phyloP scores from a whole-genome alignment of 2,888 invertebrate species.

The Autographa pulchrina region DNA sequence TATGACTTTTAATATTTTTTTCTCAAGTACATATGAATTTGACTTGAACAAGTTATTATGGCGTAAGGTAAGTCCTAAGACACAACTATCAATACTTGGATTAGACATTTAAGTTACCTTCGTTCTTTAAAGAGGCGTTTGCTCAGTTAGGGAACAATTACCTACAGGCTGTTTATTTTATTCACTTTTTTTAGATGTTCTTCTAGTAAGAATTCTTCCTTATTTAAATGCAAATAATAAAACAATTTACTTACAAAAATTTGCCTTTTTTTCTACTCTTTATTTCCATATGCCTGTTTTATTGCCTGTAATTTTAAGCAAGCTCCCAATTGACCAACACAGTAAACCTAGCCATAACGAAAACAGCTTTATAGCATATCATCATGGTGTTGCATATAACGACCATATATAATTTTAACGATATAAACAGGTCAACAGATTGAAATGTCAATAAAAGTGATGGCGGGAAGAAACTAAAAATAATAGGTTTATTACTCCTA shows the following conservation, averaged over 20 bases:
- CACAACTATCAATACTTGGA: no score
- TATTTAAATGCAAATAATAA: no score
- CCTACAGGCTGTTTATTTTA: no score
- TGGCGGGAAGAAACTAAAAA: constrained; percentile 71
- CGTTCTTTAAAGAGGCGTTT: no score
- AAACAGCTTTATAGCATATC: constrained; percentile 20
- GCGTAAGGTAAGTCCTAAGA: no score
- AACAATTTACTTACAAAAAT: no score
- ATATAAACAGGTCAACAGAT: constrained; percentile 63
- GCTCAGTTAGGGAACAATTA: no score
- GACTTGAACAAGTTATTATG: background rate
- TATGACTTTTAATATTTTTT: background rate
- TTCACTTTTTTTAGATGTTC: no score
- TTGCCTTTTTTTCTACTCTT: no score
- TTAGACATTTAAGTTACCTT: no score
- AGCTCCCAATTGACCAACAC: background rate
- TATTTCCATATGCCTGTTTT: no score
- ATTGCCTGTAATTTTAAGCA: background rate
- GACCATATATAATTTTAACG: constrained; percentile 63
- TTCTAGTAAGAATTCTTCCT: no score
- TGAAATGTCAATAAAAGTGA: constrained; percentile 73
- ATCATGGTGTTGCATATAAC: constrained; percentile 60
- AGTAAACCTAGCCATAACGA: constrained; percentile 13
- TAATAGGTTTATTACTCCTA: constrained; percentile 70
- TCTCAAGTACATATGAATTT: background rate